A percentile compares a stretch with the other conserved stretches of the same genome.
phyloP scores from a whole-genome alignment of 1,140 invertebrate species.

The Meteorus sp. region DNA sequence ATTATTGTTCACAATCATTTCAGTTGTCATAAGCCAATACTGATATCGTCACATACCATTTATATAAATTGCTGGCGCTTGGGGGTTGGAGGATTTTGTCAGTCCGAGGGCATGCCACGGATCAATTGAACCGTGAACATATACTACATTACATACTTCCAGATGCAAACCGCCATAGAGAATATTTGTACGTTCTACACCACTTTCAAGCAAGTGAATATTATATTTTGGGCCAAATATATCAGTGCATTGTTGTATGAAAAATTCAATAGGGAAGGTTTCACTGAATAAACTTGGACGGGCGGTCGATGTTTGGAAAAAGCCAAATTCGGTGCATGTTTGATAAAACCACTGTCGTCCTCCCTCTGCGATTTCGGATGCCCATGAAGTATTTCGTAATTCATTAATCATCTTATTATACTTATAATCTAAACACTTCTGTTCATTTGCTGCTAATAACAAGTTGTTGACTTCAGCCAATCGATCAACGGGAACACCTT shows the following conservation, averaged over 20 bases:
- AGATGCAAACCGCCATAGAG: conserved; percentile 79
- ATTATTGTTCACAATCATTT: conserved; percentile 14
- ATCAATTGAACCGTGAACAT: conserved; percentile 89
- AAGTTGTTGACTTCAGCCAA: conserved; percentile 75
- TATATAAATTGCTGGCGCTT: conserved; percentile 73
- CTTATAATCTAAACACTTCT: conserved; percentile 82
- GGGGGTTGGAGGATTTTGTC: conserved; percentile 60
- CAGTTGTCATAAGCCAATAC: conserved; percentile 7
- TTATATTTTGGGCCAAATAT: conserved; percentile 71
- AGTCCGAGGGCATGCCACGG: conserved; percentile 90
- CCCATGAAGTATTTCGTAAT: conserved; percentile 73
- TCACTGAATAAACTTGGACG: conserved; percentile 76
- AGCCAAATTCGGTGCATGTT: conserved; percentile 94
- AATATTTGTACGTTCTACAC: conserved; percentile 73
- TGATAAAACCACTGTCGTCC: conserved; percentile 92
- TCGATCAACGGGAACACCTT: conserved; percentile 67
- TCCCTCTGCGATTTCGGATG: conserved; percentile 64
- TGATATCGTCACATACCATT: conserved; percentile 61
- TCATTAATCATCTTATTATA: conserved; percentile 79
- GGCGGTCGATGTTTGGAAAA: conserved; percentile 85
- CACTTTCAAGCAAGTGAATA: conserved; percentile 61
- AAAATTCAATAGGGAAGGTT: conserved; percentile 78
- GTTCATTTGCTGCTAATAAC: conserved; percentile 67
- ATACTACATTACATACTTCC: conserved; percentile 75
- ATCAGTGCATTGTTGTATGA: conserved; percentile 79